Percentiles rank a stretch among this genome's conserved stretches.
These are phyloP conservation scores for Trichoplusia ni DNA, from an alignment of 1,140 invertebrate species.

Conservation along the genomic window DNA sequence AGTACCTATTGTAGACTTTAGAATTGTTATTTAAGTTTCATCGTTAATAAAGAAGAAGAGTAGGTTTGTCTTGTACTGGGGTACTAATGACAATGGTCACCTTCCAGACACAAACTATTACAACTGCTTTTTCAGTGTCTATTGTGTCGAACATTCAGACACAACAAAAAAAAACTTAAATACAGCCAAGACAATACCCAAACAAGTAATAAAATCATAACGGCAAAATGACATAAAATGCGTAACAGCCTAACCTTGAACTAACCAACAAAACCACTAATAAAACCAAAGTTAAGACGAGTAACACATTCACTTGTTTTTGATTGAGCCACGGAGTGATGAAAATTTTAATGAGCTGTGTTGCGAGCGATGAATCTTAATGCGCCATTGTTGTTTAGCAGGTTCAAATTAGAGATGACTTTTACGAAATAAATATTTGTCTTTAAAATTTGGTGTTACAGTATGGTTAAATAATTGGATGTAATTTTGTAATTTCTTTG, in stretches of 20 bases:
- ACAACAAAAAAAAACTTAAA: too few relatives aligned
- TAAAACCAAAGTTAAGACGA: neutral
- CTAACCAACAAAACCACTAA: too few relatives aligned
- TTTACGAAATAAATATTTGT: constrained; percentile 40
- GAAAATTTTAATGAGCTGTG: constrained; percentile 39
- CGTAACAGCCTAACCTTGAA: too few relatives aligned
- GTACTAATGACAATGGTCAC: too few relatives aligned
- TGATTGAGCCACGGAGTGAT: constrained; percentile 26
- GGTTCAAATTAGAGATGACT: constrained; percentile 31
- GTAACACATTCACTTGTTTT: constrained; percentile 14
- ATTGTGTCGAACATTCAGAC: too few relatives aligned
- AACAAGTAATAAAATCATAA: neutral
- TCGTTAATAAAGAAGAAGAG: too few relatives aligned
- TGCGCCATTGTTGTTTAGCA: constrained; percentile 32
- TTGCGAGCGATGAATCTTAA: constrained; percentile 32
- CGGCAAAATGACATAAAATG: neutral
- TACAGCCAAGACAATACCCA: too few relatives aligned
- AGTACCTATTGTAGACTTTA: too few relatives aligned
- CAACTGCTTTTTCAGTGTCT: too few relatives aligned
- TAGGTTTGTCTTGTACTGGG: too few relatives aligned
- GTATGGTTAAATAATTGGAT: constrained; percentile 7
- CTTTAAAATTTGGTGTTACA: neutral
- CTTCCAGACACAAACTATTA: too few relatives aligned
- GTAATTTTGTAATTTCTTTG: constrained; percentile 16
- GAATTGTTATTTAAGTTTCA: too few relatives aligned